These are phyloP conservation scores for Chrysolina americana DNA, from an alignment of 2,888 invertebrate genomes.

Conservation along the genomic window DNA sequence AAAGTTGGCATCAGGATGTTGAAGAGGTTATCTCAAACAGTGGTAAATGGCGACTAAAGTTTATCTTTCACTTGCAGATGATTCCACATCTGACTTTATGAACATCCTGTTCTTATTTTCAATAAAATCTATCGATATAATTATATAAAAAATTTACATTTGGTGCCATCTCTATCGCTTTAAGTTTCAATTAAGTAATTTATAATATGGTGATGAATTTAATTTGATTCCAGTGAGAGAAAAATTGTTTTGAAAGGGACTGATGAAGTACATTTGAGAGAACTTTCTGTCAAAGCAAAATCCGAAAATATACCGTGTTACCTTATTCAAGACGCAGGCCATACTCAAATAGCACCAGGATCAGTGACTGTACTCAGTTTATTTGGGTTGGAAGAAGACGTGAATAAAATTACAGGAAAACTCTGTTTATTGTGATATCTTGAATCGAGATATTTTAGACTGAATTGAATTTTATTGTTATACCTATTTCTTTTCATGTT, in stretches of 20 bases:
- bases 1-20: no score
- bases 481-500: no score
- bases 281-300: slow-evolving; percentile 65
- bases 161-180: no score
- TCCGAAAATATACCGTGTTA: slow-evolving; percentile 60
- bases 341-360: slow-evolving; percentile 69
- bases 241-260: slow-evolving; percentile 69
- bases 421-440: slow-evolving; percentile 55
- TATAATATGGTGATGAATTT: slow-evolving; percentile 6
- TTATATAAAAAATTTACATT: no score
- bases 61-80: no score
- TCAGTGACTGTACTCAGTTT: slow-evolving; percentile 71
- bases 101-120: no score
- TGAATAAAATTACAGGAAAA: slow-evolving; percentile 64
- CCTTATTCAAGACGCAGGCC: slow-evolving; percentile 67
- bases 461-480: neutral
- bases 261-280: slow-evolving; percentile 65
- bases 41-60: no score
- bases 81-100: no score
- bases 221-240: slow-evolving; percentile 65
- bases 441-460: slow-evolving; percentile 2
- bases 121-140: no score
- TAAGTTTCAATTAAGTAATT: no score
- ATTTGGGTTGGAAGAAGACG: slow-evolving; percentile 69
- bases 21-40: no score